Conservation (phyloP, 53 echinoderm and acorn worm species). For the Arbacia lixula region DNA sequence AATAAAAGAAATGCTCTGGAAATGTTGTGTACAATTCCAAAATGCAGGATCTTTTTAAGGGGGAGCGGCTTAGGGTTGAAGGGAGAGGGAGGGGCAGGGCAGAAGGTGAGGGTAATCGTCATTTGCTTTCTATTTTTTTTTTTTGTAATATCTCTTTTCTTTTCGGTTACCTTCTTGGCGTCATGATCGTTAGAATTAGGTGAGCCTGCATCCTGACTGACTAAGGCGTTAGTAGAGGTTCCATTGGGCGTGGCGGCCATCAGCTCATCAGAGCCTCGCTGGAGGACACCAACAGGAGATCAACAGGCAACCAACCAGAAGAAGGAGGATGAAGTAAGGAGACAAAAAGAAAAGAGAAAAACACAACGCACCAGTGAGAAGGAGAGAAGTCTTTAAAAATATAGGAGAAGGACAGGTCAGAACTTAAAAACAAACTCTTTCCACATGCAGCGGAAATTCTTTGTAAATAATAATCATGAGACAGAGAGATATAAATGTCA, state of each 20-base stretch:
- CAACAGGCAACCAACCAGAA: slow-evolving; percentile 59
- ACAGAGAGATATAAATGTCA: slow-evolving; percentile 45
- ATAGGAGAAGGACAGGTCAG: slow-evolving; percentile 45
- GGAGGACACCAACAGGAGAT: slow-evolving; percentile 14
- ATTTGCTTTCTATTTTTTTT: background rate
- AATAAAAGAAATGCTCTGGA: too few relatives aligned
- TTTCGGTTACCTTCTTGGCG: slow-evolving; percentile 53
- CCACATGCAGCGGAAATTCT: slow-evolving; percentile 60
- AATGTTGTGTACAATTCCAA: too few relatives aligned
- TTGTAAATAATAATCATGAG: slow-evolving; percentile 41
- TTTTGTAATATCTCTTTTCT: background rate
- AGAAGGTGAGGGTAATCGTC: background rate
- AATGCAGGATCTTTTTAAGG: too few relatives aligned
- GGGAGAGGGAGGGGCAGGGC: background rate
- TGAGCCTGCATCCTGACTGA: slow-evolving; percentile 49
- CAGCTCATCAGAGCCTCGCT: slow-evolving; percentile 55
- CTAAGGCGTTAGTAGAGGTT: slow-evolving; percentile 52
- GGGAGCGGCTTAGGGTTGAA: background rate
- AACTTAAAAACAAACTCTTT: slow-evolving; percentile 52
- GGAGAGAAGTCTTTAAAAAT: slow-evolving; percentile 39
- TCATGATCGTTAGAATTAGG: slow-evolving; percentile 58
- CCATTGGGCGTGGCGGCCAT: slow-evolving; percentile 55
- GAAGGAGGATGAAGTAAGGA: slow-evolving; percentile 54
- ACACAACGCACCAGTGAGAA: slow-evolving; percentile 66
- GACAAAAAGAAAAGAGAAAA: slow-evolving; percentile 60